phyloP scores from a whole-genome alignment of 2,888 invertebrate genomes.

The Euzetes globulus region DNA sequence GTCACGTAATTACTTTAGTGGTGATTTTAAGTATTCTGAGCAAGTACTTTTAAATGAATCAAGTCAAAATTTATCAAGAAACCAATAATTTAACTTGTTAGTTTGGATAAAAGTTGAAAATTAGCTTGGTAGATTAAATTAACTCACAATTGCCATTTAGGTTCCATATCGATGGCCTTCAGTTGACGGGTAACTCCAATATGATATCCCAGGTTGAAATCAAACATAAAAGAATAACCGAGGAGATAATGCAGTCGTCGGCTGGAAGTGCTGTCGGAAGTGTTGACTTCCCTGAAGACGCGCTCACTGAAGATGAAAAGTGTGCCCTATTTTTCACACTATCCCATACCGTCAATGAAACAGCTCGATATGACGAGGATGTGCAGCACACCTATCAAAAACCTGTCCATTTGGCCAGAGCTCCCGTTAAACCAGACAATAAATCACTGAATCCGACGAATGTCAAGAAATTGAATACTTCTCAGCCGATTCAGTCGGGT shows the following conservation, averaged over 20 bases:
- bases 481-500: neutral
- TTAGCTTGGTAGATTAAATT: neutral
- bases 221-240: conserved; percentile 24
- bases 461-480: neutral
- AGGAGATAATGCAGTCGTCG: neutral
- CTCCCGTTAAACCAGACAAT: conserved; percentile 2
- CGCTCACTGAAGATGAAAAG: conserved; percentile 39
- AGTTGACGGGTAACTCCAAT: neutral
- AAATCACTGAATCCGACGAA: neutral
- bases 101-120: too few species aligned
- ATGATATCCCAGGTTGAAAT: neutral
- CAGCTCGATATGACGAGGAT: conserved; percentile 30
- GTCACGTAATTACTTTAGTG: too few species aligned
- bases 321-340: conserved; percentile 41
- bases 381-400: neutral
- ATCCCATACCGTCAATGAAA: conserved; percentile 38
- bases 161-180: conserved; percentile 33
- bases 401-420: neutral
- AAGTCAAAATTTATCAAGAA: too few species aligned
- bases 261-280: neutral
- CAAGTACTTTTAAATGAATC: too few species aligned
- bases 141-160: neutral
- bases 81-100: too few species aligned
- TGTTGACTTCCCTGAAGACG: conserved; percentile 32
- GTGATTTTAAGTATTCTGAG: too few species aligned